Base-by-base conservation (phyloP, 2,888 invertebrate genomes). In the Apotomis betuletana region DNA sequence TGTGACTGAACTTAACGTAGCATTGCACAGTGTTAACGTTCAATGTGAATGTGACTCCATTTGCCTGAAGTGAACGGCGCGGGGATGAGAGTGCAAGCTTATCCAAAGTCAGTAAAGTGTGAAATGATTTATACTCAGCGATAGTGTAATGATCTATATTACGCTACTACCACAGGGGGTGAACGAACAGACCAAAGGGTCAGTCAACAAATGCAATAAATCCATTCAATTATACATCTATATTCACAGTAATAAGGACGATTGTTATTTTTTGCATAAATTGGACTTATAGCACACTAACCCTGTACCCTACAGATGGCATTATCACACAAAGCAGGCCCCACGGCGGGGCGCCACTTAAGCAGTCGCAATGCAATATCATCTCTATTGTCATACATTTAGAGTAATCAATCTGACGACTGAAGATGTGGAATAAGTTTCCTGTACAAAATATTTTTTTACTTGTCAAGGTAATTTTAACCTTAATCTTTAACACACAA, bases 321-420 rank as follows among this genome's bases (percentile, higher is more conserved):
- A 69, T 12, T 55, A 13, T 69, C 12, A 13, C 80, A 88, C 87
- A 88, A 88, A 86, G 80, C 82, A 80, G 77, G 77, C 67, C 74
- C 73, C 87, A 70, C 89, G 60, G 77, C 88, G 85, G 88, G 89
- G 85, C 80, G 89, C 88, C 85, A 81, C 85, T 87, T 87, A 86
- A 79, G 79, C 60, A 15, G 58, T 69, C 12, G 12, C 68, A 68
- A 36, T 55, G 46, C 4, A 76, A 70, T 67, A 65, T 62, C 41
- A 49, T 62, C 77, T 67, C 67, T 81, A 77, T 62, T 0, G 0
- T 5, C 5, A n/a, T 41, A 13, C 0, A 3, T 5, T 71, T 75
- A 78, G 75, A 75, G 69, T 62, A 52, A 36, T 27, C n/a, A 61
- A 36, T 68, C 38, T n/a, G 55, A 27, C 27, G 54, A 41, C 41